Conservation (phyloP, 2,888 invertebrate genomes). For the Nipponacmea schrenckii region DNA sequence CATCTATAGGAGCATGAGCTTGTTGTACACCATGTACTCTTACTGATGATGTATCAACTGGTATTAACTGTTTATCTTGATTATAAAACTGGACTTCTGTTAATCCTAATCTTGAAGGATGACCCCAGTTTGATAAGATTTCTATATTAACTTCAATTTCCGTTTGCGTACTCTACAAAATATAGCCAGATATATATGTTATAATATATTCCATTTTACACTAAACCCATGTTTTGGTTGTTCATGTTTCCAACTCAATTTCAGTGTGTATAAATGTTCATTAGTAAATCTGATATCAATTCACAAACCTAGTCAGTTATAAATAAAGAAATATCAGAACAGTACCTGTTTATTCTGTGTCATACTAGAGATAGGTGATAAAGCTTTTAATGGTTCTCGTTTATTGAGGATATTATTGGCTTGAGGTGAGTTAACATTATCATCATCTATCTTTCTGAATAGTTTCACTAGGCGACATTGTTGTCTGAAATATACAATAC, state of each 20-base stretch:
- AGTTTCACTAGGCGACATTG: slow-evolving; percentile 58
- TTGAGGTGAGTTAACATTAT: slow-evolving; percentile 26
- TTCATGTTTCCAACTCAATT: too few relatives aligned
- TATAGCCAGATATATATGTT: too few relatives aligned
- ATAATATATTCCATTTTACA: too few relatives aligned
- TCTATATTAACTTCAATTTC: slow-evolving; percentile 49
- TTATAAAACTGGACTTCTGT: slow-evolving; percentile 66
- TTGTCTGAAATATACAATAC: slow-evolving; percentile 45
- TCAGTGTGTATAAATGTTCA: too few relatives aligned
- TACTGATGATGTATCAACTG: slow-evolving; percentile 48
- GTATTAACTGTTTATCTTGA: slow-evolving; percentile 44
- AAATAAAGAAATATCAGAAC: neutral
- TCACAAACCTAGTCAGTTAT: too few relatives aligned
- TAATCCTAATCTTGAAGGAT: slow-evolving; percentile 59
- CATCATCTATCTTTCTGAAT: slow-evolving; percentile 55
- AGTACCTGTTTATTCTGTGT: slow-evolving; percentile 20
- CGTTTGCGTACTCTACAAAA: too few relatives aligned
- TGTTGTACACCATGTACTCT: slow-evolving; percentile 51
- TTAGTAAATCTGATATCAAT: too few relatives aligned
- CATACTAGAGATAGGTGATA: slow-evolving; percentile 28
- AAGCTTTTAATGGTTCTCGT: slow-evolving; percentile 36
- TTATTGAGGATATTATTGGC: slow-evolving; percentile 1
- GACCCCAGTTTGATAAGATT: slow-evolving; percentile 65
- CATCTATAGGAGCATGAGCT: slow-evolving; percentile 41
- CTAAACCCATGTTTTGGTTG: neutral